Evolutionary conservation across 1,140 invertebrate genomes (phyloP).

Genomic region (Holotrichia oblita): DNA sequence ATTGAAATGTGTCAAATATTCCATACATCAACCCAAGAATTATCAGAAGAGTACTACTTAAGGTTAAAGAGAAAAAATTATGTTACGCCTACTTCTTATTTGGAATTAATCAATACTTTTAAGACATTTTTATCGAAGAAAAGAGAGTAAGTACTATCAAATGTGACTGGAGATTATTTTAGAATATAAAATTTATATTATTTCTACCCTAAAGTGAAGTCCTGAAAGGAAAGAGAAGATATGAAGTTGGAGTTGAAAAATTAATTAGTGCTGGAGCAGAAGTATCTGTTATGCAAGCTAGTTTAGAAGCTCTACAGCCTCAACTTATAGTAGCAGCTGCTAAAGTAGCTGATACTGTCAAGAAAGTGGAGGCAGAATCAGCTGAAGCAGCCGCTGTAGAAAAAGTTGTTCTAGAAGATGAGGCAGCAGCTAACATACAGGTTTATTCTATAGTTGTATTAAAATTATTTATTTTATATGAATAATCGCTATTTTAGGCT

Average conservation of each 20-base stretch:
- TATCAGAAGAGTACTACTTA: constrained; percentile 79
- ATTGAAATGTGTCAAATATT: constrained; percentile 92
- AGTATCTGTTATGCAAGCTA: constrained; percentile 86
- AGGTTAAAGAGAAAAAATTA: constrained; percentile 83
- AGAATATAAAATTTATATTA: no score
- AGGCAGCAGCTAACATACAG: constrained; percentile 69
- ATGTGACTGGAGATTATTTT: background rate
- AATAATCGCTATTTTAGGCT: constrained; percentile 62
- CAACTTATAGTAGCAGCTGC: constrained; percentile 85
- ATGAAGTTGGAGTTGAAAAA: constrained; percentile 88
- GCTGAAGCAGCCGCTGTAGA: constrained; percentile 83
- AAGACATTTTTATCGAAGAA: constrained; percentile 84
- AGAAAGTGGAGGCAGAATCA: constrained; percentile 83
- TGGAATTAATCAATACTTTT: constrained; percentile 92
- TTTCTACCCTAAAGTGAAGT: constrained; percentile 66
- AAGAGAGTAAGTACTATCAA: constrained; percentile 67
- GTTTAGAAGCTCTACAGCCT: constrained; percentile 86
- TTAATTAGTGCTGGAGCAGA: constrained; percentile 84
- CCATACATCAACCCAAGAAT: constrained; percentile 82
- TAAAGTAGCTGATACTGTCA: constrained; percentile 83
- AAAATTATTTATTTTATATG: constrained; percentile 39
- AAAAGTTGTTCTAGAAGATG: constrained; percentile 72
- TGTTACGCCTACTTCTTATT: constrained; percentile 93
- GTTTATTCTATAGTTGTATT: background rate
- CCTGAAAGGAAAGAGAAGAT: constrained; percentile 73